Conservation (phyloP, 2,888 invertebrate genomes). For the Cataglyphis livida region DNA sequence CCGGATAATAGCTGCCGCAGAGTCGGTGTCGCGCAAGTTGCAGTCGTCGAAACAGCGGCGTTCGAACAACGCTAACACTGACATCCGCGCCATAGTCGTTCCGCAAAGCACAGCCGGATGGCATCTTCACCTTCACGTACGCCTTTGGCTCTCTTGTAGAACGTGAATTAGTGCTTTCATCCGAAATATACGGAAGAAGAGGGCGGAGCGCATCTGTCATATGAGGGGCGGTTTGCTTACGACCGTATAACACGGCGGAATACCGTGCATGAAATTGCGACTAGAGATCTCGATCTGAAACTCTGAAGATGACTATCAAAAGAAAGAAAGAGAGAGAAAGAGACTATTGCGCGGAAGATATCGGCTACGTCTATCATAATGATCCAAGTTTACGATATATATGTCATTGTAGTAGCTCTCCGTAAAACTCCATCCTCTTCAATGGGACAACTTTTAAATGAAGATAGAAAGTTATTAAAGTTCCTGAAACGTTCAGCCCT, state of each 20-base stretch:
- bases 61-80: conserved; percentile 12
- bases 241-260: not conserved
- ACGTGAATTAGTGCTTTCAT: conserved; percentile 39
- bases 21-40: conserved; percentile 54
- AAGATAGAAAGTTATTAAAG: conserved; percentile 29
- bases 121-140: not conserved
- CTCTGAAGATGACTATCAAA: not conserved
- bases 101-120: conserved; percentile 2
- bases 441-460: conserved; percentile 18
- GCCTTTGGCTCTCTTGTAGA: conserved; percentile 17
- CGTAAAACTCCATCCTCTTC: not conserved
- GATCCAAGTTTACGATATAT: not conserved
- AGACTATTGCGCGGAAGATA: not conserved
- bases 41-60: conserved; percentile 20
- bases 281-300: conserved; percentile 4
- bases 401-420: not conserved
- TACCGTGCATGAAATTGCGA: conserved; percentile 24
- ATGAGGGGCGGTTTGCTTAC: conserved; percentile 54
- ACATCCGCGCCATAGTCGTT: conserved; percentile 8
- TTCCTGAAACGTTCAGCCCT: conserved; percentile 14
- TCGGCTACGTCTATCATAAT: not conserved
- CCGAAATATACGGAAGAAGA: not conserved
- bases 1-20: conserved; percentile 65
- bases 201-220: conserved; percentile 39
- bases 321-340: not conserved